Percentiles rank a stretch among this genome's conserved stretches.
Evolutionary conservation across 2,888 invertebrate genomes (phyloP).

Genomic region (Arrhopalites spinosus): DNA sequence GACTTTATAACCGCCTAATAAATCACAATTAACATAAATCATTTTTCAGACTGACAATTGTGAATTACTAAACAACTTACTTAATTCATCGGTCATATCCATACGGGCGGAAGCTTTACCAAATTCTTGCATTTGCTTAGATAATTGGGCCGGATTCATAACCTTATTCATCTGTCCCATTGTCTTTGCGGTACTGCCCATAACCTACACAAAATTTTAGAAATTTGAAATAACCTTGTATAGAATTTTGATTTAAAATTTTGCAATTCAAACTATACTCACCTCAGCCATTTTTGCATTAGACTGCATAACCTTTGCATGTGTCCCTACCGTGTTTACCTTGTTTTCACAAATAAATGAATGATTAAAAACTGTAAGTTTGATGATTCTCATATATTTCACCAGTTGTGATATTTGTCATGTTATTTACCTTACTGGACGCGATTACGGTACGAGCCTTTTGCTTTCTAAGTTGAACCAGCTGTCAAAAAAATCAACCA

Average conservation of each 20-base stretch:
- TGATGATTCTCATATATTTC: neutral
- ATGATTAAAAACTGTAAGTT: no score
- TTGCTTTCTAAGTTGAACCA: constrained; percentile 85
- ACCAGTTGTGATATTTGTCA: no score
- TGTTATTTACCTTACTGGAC: constrained; percentile 74
- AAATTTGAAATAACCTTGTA: no score
- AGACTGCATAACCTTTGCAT: constrained; percentile 88
- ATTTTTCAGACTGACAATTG: neutral
- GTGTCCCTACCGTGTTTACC: constrained; percentile 75
- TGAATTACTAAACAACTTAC: constrained; percentile 60
- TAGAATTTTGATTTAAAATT: no score
- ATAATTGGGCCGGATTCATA: constrained; percentile 83
- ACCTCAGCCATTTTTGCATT: constrained; percentile 85
- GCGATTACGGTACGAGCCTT: constrained; percentile 81
- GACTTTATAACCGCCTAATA: neutral
- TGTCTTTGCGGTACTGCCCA: constrained; percentile 85
- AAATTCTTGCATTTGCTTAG: constrained; percentile 82
- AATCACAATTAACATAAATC: neutral
- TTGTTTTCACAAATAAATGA: constrained; percentile 60
- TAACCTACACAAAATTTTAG: constrained; percentile 57
- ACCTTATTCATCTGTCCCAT: constrained; percentile 87
- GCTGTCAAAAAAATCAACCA: constrained; percentile 61
- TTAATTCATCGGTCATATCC: constrained; percentile 96
- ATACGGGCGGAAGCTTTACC: constrained; percentile 82
- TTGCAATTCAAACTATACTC: no score